phyloP scores from a whole-genome alignment of 2,888 invertebrate genomes.

The Frankliniella fusca region DNA sequence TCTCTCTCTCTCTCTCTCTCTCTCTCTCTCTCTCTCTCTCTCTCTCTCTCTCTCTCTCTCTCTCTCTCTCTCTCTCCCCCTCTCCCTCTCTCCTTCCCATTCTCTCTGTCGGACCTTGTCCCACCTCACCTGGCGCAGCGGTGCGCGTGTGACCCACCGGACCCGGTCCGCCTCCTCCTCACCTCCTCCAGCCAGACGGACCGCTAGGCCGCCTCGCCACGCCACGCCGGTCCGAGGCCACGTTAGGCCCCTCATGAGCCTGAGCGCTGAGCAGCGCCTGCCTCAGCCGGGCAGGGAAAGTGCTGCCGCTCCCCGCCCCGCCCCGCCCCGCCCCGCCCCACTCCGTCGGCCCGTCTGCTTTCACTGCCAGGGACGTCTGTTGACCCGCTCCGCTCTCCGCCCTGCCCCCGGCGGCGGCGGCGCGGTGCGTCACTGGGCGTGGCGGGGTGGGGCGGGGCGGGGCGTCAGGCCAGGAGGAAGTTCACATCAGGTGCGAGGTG shows the following conservation, averaged over 20 bases:
- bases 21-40: constrained; percentile 36
- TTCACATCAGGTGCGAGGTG: constrained; percentile 6
- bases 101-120: constrained; percentile 22
- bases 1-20: constrained; percentile 34
- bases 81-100: constrained; percentile 33
- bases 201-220: background rate
- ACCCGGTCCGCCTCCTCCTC: too few relatives aligned
- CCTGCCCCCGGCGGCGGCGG: background rate
- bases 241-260: too few relatives aligned
- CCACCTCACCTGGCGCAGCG: background rate
- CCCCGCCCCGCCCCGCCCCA: background rate
- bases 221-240: too few relatives aligned
- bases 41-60: constrained; percentile 32
- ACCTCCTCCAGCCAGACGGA: background rate
- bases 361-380: constrained; percentile 33
- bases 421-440: background rate
- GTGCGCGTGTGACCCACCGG: too few relatives aligned
- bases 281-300: too few relatives aligned
- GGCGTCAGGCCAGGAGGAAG: background rate
- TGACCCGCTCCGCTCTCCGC: constrained; percentile 2
- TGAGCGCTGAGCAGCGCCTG: too few relatives aligned
- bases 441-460: constrained; percentile 8
- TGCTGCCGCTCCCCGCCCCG: background rate
- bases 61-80: constrained; percentile 36
- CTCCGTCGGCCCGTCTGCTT: constrained; percentile 28